Evolutionary conservation across 1,140 invertebrate genomes (phyloP).

Genomic region (Samia ricini): DNA sequence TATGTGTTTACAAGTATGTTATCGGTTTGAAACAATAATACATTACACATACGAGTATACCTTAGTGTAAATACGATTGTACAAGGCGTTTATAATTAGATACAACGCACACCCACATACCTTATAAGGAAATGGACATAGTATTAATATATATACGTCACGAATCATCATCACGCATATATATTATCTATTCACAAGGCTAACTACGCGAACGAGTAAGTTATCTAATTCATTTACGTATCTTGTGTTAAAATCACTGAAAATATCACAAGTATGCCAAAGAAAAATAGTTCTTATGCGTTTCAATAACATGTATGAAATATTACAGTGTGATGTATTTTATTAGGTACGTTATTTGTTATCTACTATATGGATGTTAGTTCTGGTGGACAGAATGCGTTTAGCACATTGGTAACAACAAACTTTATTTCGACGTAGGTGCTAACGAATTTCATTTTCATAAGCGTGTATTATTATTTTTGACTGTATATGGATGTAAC

Average conservation of each 20-base stretch:
- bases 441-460: conserved; percentile 15
- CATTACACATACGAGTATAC: not conserved
- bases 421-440: conserved; percentile 33
- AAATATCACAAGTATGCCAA: not conserved
- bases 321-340: not conserved
- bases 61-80: not conserved
- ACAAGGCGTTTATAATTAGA: conserved; percentile 9
- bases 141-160: conserved; percentile 4
- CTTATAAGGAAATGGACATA: conserved; percentile 11
- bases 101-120: not conserved
- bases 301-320: not conserved
- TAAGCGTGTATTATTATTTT: conserved; percentile 1
- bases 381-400: conserved; percentile 11
- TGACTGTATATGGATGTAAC: not conserved
- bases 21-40: not conserved
- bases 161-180: conserved; percentile 6
- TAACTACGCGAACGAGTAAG: not conserved
- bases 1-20: too few relatives aligned
- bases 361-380: not conserved
- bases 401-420: conserved; percentile 44
- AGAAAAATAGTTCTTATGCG: not conserved
- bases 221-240: conserved; percentile 1
- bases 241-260: not conserved
- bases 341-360: not conserved
- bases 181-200: not conserved